phyloP scores from a whole-genome alignment of 2,113 vertebrate genomes.

The Cyphomyrus plagiostoma region DNA sequence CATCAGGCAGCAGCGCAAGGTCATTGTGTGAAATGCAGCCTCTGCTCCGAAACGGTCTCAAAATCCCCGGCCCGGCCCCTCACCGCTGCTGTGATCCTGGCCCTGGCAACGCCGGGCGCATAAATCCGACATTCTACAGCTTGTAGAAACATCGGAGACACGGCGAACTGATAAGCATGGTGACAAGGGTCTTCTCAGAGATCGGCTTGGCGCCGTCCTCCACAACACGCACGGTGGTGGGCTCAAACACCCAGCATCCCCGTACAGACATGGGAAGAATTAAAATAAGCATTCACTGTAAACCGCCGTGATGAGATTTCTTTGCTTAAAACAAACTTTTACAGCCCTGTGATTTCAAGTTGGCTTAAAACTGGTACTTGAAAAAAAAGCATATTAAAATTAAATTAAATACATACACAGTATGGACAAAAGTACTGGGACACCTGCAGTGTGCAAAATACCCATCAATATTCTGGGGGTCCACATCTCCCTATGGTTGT shows the following conservation, averaged over 20 bases:
- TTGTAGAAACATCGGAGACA: background rate
- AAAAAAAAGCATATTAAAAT: background rate
- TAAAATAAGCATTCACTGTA: background rate
- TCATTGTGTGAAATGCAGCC: background rate
- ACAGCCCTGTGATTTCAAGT: background rate
- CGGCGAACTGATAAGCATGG: background rate
- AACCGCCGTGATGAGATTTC: background rate
- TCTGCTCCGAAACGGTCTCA: background rate
- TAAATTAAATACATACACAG: background rate
- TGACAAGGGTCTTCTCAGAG: background rate
- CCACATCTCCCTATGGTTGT: too few species aligned
- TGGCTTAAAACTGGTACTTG: background rate
- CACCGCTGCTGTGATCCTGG: background rate
- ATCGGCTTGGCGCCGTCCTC: background rate
- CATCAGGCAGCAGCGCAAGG: background rate
- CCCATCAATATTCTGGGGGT: too few species aligned
- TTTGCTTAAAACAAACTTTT: background rate
- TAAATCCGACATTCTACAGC: background rate
- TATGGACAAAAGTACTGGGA: background rate
- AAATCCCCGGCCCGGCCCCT: background rate
- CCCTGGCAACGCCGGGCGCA: background rate
- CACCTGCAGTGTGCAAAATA: background rate
- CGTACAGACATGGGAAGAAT: background rate
- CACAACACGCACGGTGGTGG: background rate
- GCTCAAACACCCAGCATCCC: background rate